Percentiles rank a stretch among this genome's conserved stretches.
Conservation (phyloP, 2,797 vertebrate genomes). For the Hemibagrus guttatus region DNA sequence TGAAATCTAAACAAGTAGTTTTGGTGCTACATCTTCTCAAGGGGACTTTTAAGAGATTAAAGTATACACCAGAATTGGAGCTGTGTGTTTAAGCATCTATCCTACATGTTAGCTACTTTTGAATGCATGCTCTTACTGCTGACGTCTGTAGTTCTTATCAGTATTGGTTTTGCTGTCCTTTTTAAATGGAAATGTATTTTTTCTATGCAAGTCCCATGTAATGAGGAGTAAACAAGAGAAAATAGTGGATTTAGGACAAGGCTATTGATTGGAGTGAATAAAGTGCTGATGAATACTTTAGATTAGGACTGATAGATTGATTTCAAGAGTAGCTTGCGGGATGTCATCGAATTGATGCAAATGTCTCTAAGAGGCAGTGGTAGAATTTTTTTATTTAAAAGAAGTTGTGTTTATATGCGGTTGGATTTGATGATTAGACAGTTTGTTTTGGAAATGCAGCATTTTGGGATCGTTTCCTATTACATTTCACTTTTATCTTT, state of each 20-base stretch:
- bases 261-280: conserved; percentile 9
- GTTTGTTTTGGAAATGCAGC: background rate
- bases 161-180: background rate
- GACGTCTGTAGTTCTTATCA: background rate
- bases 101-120: background rate
- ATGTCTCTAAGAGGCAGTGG: background rate
- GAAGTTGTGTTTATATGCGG: background rate
- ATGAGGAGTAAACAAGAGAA: background rate
- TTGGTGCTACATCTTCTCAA: background rate
- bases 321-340: background rate
- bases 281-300: background rate
- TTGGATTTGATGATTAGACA: background rate
- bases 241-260: conserved; percentile 13
- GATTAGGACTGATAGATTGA: background rate
- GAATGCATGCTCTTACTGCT: background rate
- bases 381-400: background rate
- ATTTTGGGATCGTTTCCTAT: background rate
- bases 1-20: background rate
- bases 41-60: background rate
- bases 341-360: background rate
- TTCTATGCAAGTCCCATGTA: background rate
- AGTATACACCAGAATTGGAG: background rate
- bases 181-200: too few species aligned
- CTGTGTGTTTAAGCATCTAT: background rate
- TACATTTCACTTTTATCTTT: background rate